Evolutionary conservation across 2,888 invertebrate species (phyloP).

Genomic region (Macrophya annulata): DNA sequence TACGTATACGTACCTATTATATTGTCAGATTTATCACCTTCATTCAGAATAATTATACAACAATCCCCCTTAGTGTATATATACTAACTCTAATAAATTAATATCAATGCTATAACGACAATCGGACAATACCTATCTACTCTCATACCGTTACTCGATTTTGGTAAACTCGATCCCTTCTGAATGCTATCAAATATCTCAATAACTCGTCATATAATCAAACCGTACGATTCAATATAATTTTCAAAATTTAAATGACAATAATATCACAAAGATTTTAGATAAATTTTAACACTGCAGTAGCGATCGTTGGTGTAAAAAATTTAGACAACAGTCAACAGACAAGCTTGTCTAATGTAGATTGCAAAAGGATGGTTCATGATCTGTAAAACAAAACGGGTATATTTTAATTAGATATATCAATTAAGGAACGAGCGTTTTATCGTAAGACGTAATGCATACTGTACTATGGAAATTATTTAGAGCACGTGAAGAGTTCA

Average conservation of each 20-base stretch:
- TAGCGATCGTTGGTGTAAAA: neutral
- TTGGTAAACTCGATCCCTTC: constrained; percentile 4
- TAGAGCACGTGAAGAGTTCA: neutral
- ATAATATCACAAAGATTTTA: neutral
- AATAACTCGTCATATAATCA: neutral
- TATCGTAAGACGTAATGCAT: neutral
- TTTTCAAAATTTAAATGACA: neutral
- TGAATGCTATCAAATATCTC: constrained; percentile 23
- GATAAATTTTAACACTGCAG: too few relatives aligned
- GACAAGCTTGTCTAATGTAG: neutral
- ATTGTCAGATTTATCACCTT: neutral
- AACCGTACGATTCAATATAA: neutral
- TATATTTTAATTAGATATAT: neutral
- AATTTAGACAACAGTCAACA: neutral
- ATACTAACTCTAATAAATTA: constrained; percentile 27
- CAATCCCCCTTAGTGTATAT: neutral
- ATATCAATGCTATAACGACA: constrained; percentile 18
- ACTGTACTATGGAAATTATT: neutral
- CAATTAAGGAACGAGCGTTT: neutral
- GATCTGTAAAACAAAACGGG: neutral
- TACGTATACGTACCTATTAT: too few relatives aligned
- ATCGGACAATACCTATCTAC: constrained; percentile 3
- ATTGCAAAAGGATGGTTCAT: neutral
- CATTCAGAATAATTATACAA: constrained; percentile 8
- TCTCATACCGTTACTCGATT: neutral